phyloP scores from a whole-genome alignment of 2,113 vertebrate species.

The cattle (Bos taurus) region DNA sequence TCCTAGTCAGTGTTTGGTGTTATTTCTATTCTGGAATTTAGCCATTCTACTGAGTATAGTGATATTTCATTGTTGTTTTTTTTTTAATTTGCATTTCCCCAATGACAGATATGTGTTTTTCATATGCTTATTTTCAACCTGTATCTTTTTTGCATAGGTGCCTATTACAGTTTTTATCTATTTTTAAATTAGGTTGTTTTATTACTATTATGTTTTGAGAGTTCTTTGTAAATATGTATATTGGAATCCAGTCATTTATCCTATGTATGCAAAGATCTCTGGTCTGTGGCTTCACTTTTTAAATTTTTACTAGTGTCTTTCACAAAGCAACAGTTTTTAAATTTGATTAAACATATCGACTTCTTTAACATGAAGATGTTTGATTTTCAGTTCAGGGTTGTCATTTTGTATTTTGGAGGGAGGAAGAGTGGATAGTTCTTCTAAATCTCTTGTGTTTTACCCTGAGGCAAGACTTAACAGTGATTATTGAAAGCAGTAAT shows the following conservation, averaged over 20 bases:
- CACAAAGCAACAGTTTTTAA: background rate
- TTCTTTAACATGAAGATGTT: background rate
- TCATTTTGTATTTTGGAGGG: background rate
- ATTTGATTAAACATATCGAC: background rate
- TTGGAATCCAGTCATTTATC: background rate
- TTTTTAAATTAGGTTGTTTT: background rate
- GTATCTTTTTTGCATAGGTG: background rate
- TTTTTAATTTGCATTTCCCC: background rate
- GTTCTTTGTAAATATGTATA: background rate
- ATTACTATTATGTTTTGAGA: background rate
- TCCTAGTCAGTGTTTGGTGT: background rate
- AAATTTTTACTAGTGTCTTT: background rate
- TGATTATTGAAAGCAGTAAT: background rate
- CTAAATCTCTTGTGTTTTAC: background rate
- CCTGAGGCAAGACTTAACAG: background rate
- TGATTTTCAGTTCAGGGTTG: background rate
- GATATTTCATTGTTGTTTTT: background rate
- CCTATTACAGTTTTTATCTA: background rate
- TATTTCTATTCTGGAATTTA: background rate
- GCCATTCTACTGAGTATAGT: background rate
- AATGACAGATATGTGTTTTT: background rate
- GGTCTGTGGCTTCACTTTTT: background rate
- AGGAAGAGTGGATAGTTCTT: background rate
- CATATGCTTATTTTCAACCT: background rate
- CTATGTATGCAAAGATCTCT: background rate